phyloP scores from a whole-genome alignment of 2,797 vertebrate species.

The Halcyon badia region DNA sequence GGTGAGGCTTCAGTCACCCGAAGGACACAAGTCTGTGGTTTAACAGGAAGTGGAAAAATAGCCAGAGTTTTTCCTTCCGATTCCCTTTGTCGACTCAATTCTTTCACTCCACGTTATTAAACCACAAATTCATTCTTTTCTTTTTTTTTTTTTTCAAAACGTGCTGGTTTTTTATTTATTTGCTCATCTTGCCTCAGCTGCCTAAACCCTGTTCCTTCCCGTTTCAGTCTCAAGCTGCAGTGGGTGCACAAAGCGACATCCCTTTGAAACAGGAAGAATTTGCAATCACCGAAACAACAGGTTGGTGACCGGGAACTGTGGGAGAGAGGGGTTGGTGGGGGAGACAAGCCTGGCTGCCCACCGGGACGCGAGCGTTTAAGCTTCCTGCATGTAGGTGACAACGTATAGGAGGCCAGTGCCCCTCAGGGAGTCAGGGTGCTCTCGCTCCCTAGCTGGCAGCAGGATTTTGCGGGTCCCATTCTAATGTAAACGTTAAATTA shows the following conservation, averaged over 20 bases:
- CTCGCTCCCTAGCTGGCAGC: background rate
- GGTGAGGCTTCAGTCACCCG: background rate
- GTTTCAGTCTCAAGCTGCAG: slow-evolving; percentile 87
- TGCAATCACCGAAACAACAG: slow-evolving; percentile 86
- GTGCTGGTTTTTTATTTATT: background rate
- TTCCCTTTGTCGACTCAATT: background rate
- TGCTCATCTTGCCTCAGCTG: background rate
- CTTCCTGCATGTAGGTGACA: background rate
- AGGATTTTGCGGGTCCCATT: background rate
- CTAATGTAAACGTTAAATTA: background rate
- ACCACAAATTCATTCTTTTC: accelerated
- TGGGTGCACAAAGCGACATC: slow-evolving; percentile 84
- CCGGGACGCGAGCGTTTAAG: accelerated
- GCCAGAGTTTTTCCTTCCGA: background rate
- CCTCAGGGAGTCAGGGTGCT: background rate
- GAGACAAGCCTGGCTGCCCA: background rate
- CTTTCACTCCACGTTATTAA: accelerated
- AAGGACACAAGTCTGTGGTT: background rate
- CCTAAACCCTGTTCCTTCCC: slow-evolving; percentile 8
- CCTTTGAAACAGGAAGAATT: slow-evolving; percentile 91
- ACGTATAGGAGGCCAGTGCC: accelerated
- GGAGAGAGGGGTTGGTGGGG: background rate
- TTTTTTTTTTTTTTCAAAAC: background rate
- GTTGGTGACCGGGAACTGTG: slow-evolving; percentile 71
- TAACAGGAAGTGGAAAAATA: background rate